phyloP scores from a whole-genome alignment of 64 coral and sea anemone genomes.

The Pocillopora damicornis region DNA sequence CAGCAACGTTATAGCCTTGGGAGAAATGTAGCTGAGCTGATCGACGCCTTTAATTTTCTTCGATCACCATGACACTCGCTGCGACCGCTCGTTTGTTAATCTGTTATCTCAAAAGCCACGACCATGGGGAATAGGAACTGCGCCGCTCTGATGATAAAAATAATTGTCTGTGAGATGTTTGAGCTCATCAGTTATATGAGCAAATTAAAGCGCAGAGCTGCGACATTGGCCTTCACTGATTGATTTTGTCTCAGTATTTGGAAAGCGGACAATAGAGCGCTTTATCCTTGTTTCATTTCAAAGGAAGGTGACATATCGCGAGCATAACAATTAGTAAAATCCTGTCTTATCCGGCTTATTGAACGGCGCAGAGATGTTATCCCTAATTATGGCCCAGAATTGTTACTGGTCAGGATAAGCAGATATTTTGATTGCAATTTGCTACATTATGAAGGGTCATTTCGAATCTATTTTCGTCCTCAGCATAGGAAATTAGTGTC shows the following conservation, averaged over 20 bases:
- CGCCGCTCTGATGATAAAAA: background rate
- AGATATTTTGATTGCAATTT: slow-evolving; percentile 19
- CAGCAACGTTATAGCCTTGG: too few species aligned
- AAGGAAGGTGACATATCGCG: slow-evolving; percentile 26
- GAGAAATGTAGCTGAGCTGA: too few species aligned
- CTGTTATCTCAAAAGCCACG: too few species aligned
- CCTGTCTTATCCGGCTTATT: slow-evolving; percentile 27
- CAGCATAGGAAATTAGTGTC: slow-evolving; percentile 28
- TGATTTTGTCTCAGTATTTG: background rate
- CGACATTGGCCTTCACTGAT: background rate
- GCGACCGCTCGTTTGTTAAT: too few species aligned
- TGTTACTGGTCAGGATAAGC: background rate
- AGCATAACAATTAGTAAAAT: background rate
- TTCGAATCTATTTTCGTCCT: background rate
- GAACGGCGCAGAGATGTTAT: slow-evolving; percentile 10
- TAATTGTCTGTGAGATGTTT: slow-evolving; percentile 24
- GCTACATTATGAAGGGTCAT: background rate
- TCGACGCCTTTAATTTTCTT: too few species aligned
- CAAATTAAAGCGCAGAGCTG: background rate
- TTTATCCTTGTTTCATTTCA: background rate
- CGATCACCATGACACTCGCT: too few species aligned
- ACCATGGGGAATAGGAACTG: background rate
- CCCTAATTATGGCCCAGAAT: background rate
- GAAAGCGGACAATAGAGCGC: background rate
- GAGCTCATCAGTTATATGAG: slow-evolving; percentile 11